Conservation (phyloP, 53 echinoderm and acorn worm species). For the Echinometra lucunter region DNA sequence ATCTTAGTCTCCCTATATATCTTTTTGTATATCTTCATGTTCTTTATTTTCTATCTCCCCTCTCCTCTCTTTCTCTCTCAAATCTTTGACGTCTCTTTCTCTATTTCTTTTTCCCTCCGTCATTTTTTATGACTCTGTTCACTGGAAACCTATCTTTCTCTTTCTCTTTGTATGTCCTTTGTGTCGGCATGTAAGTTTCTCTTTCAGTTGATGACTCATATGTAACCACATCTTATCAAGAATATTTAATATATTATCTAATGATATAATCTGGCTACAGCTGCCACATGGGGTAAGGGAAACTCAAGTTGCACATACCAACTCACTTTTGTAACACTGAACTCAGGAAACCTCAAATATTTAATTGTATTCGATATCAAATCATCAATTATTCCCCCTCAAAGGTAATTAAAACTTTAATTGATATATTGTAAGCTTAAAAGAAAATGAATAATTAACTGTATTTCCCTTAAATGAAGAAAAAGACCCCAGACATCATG, state of each 20-base stretch:
- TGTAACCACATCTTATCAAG: neutral
- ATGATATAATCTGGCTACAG: neutral
- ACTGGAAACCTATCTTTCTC: neutral
- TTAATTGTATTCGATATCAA: neutral
- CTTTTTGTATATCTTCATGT: no score
- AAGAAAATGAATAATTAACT: neutral
- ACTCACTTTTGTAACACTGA: neutral
- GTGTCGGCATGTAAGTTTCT: neutral
- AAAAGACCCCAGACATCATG: no score
- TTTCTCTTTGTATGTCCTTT: neutral
- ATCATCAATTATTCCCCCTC: neutral
- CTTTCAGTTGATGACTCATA: constrained; percentile 1
- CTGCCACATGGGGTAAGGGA: neutral
- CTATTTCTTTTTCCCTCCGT: neutral
- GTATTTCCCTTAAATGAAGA: neutral
- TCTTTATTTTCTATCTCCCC: neutral
- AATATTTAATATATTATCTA: neutral
- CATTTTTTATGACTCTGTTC: neutral
- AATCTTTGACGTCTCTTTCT: neutral
- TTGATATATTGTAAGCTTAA: neutral
- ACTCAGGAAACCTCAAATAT: neutral
- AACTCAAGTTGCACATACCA: neutral
- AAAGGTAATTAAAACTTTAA: neutral
- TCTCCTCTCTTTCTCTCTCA: neutral
- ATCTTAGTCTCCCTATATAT: no score